phyloP scores from a whole-genome alignment of 1,140 invertebrate species.

The Drosophila teissieri region DNA sequence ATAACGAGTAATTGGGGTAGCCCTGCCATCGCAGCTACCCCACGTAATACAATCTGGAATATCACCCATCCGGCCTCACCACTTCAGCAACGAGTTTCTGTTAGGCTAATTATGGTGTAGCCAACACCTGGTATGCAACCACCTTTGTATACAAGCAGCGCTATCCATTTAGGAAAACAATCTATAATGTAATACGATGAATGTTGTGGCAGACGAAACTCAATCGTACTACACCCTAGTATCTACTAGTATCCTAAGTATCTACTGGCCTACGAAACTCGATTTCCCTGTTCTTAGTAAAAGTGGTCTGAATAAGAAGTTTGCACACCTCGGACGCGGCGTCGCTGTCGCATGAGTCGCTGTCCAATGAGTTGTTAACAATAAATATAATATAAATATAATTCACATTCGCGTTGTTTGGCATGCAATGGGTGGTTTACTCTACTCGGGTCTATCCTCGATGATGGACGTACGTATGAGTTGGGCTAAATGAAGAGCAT shows the following conservation, averaged over 20 bases:
- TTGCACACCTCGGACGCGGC: slow-evolving; percentile 3
- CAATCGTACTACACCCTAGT: slow-evolving; percentile 5
- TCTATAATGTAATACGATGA: slow-evolving; percentile 27
- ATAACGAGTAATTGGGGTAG: slow-evolving; percentile 10
- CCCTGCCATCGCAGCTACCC: too few species aligned
- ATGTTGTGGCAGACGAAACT: background rate
- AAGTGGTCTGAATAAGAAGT: slow-evolving; percentile 6
- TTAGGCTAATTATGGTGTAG: slow-evolving; percentile 37
- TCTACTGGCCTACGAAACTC: background rate
- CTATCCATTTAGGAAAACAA: slow-evolving; percentile 28
- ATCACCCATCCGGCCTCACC: slow-evolving; percentile 4
- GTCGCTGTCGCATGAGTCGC: background rate
- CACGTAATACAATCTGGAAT: background rate
- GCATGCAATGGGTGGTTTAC: too few species aligned
- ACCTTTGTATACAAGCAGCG: slow-evolving; percentile 34
- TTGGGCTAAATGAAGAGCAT: too few species aligned
- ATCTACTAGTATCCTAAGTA: slow-evolving; percentile 4
- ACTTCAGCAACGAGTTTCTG: slow-evolving; percentile 20
- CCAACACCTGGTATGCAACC: background rate
- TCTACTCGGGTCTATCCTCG: too few species aligned
- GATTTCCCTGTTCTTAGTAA: slow-evolving; percentile 1
- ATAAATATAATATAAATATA: slow-evolving; percentile 9
- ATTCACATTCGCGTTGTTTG: background rate
- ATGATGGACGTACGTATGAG: too few species aligned
- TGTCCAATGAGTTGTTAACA: slow-evolving; percentile 9